Evolutionary conservation across 2,888 invertebrate species (phyloP).

Genomic region (Drosophila percnosoma): DNA sequence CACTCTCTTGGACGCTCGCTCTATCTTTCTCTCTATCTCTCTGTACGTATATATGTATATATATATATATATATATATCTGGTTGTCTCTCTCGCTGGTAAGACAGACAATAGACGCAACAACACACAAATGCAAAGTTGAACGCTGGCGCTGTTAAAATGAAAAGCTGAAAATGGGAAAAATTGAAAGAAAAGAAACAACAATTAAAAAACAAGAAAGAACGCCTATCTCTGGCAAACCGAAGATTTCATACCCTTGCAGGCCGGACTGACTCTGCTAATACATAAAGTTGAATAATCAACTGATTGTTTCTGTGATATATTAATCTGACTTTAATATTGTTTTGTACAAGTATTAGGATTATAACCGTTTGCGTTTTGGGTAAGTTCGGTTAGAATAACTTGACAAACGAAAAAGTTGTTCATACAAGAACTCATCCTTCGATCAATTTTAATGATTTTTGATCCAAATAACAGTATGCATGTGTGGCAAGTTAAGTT

Average conservation of each 20-base stretch:
- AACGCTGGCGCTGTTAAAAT: conserved; percentile 29
- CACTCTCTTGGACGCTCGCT: conserved; percentile 7
- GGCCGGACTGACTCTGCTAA: neutral
- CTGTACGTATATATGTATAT: neutral
- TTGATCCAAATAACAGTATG: neutral
- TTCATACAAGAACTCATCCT: neutral
- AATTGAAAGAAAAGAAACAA: conserved; percentile 28
- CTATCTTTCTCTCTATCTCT: conserved; percentile 3
- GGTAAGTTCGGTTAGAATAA: neutral
- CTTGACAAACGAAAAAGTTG: neutral
- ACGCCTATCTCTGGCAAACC: neutral
- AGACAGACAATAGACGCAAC: conserved; percentile 10
- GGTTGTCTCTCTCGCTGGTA: neutral
- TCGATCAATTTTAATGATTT: neutral
- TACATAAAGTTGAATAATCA: neutral
- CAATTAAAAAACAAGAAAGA: conserved; percentile 1
- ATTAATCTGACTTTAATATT: neutral
- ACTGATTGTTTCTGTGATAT: neutral
- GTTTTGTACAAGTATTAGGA: neutral
- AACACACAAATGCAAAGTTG: conserved; percentile 39
- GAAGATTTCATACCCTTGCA: neutral
- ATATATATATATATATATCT: neutral
- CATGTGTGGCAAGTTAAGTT: neutral
- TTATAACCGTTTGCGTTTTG: neutral
- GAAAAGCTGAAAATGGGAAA: conserved; percentile 41